A percentile compares a stretch with the other conserved stretches of the same genome.
These are phyloP conservation scores for Catharus bicknelli DNA, from an alignment of 2,113 vertebrate species.

Conservation along the genomic window DNA sequence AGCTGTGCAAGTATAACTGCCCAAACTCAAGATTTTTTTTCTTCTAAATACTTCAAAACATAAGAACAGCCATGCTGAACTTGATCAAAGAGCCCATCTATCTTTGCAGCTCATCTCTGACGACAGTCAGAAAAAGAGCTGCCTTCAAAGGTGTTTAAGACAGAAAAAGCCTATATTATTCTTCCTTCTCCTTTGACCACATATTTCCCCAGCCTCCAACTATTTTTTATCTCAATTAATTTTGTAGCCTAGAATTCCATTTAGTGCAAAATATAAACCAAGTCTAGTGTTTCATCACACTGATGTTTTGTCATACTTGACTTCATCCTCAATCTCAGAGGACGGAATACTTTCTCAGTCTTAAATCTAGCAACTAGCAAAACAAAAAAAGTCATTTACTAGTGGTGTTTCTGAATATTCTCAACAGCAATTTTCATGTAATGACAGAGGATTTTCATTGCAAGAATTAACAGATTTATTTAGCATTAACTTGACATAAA, in stretches of 20 bases:
- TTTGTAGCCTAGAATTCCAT: background rate
- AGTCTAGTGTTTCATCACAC: background rate
- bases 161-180: background rate
- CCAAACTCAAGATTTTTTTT: background rate
- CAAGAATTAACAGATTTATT: slow-evolving; percentile 21
- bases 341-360: background rate
- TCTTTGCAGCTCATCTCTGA: background rate
- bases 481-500: slow-evolving; percentile 4
- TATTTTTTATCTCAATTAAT: background rate
- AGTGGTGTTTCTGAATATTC: background rate
- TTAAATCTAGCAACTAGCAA: background rate
- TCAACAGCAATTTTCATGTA: background rate
- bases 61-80: background rate
- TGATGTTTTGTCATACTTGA: background rate
- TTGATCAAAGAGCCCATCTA: background rate
- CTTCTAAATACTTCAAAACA: background rate
- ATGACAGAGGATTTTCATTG: background rate
- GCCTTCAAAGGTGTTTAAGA: background rate
- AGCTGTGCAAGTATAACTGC: background rate
- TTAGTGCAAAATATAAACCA: background rate
- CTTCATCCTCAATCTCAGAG: background rate
- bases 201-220: background rate
- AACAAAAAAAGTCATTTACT: background rate
- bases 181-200: background rate
- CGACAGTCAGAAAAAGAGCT: background rate